Percentiles rank a stretch among this genome's conserved stretches.
phyloP scores from a whole-genome alignment of 2,113 vertebrate species.

The Fregetta grallaria region DNA sequence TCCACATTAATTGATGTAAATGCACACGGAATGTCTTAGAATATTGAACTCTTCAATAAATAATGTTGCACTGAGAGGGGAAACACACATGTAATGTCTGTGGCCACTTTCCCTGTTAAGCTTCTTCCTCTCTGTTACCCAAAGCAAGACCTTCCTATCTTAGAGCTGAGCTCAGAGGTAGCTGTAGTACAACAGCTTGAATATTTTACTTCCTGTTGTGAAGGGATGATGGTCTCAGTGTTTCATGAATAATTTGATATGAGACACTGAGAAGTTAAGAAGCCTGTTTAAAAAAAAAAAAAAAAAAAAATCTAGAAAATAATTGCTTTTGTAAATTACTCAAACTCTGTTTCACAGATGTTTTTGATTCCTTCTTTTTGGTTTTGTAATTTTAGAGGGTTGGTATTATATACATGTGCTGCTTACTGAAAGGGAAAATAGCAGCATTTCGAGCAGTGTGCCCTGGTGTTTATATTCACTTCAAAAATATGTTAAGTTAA shows the following conservation, averaged over 20 bases:
- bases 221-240: neutral
- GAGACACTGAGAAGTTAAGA: neutral
- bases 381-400: neutral
- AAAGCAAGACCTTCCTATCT: neutral
- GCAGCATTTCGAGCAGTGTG: neutral
- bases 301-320: neutral
- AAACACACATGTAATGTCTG: neutral
- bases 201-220: neutral
- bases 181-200: neutral
- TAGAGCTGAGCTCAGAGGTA: neutral
- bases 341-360: neutral
- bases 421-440: neutral
- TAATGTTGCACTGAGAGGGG: neutral
- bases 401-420: neutral
- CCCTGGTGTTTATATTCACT: neutral
- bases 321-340: neutral
- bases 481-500: neutral
- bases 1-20: neutral
- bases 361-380: neutral
- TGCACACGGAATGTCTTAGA: rapidly evolving
- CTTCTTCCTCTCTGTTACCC: neutral
- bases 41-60: neutral
- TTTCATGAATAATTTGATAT: neutral
- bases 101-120: neutral
- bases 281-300: too few relatives aligned